Evolutionary conservation across 1,140 invertebrate genomes (phyloP).

Genomic region (Harpegnathos saltator): DNA sequence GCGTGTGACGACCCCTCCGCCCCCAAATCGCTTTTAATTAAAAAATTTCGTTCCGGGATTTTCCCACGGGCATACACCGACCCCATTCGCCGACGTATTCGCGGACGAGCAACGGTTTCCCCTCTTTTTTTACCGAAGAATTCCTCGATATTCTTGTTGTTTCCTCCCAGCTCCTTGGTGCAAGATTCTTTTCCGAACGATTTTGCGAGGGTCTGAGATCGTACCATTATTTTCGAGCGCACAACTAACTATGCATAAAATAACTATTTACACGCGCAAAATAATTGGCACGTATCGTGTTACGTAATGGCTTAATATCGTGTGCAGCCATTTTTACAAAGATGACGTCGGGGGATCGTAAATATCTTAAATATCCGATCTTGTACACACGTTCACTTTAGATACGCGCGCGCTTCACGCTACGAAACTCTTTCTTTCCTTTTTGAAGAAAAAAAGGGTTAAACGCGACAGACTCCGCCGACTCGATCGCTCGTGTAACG

Average conservation of each 20-base stretch:
- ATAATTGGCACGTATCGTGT: not conserved
- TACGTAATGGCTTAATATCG: not conserved
- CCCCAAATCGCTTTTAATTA: conserved; percentile 67
- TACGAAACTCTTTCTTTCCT: conserved; percentile 12
- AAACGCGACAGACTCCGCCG: conserved; percentile 23
- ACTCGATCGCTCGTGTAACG: conserved; percentile 35
- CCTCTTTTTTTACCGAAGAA: conserved; percentile 33
- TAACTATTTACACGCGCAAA: not conserved
- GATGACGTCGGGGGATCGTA: too few species aligned
- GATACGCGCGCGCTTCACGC: not conserved
- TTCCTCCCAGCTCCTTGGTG: not conserved
- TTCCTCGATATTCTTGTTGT: conserved; percentile 35
- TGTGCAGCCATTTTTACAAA: not conserved
- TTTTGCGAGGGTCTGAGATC: not conserved
- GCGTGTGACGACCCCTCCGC: conserved; percentile 46
- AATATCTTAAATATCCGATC: not conserved
- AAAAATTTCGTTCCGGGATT: conserved; percentile 68
- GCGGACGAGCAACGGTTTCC: conserved; percentile 33
- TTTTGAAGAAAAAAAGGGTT: not conserved
- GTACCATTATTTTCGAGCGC: not conserved
- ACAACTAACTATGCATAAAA: not conserved
- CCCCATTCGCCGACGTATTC: conserved; percentile 44
- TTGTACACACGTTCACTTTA: not conserved
- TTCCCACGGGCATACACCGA: conserved; percentile 63
- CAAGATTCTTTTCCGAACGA: not conserved